phyloP scores from a whole-genome alignment of 2,888 invertebrate species.

The Chrysolina oricalcia region DNA sequence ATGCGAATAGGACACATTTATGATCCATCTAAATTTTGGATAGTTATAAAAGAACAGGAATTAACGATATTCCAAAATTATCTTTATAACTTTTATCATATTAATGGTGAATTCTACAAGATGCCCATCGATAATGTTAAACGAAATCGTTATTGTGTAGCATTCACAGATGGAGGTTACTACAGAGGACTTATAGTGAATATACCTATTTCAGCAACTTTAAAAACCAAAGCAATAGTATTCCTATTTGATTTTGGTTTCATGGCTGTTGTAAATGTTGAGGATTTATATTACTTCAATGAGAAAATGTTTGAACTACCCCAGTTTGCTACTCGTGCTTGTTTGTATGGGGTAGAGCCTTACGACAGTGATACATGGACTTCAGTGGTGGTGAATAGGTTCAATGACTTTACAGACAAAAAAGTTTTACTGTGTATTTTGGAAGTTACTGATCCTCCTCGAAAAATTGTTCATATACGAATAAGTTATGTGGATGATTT shows the following conservation, averaged over 20 bases:
- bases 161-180: constrained; percentile 36
- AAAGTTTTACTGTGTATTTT: constrained; percentile 45
- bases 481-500: constrained; percentile 32
- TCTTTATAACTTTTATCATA: constrained; percentile 40
- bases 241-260: constrained; percentile 51
- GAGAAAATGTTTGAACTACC: constrained; percentile 45
- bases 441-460: constrained; percentile 31
- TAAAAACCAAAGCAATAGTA: constrained; percentile 32
- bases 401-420: constrained; percentile 36
- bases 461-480: constrained; percentile 38
- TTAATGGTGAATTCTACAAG: constrained; percentile 40
- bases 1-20: constrained; percentile 47
- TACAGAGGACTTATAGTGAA: constrained; percentile 49
- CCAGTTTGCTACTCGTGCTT: constrained; percentile 47
- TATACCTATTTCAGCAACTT: constrained; percentile 38
- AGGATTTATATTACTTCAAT: constrained; percentile 42
- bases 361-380: constrained; percentile 40
- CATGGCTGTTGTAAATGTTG: constrained; percentile 26
- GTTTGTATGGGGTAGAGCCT: constrained; percentile 44
- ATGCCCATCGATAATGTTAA: constrained; percentile 37
- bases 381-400: constrained; percentile 33
- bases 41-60: constrained; percentile 44
- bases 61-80: constrained; percentile 44
- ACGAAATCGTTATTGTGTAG: constrained; percentile 44
- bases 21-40: constrained; percentile 52